Percentiles rank a stretch among this genome's conserved stretches.
These are phyloP conservation scores for Drosophila nr. fundita DNA, from an alignment of 2,888 invertebrate genomes.

Conservation along the genomic window DNA sequence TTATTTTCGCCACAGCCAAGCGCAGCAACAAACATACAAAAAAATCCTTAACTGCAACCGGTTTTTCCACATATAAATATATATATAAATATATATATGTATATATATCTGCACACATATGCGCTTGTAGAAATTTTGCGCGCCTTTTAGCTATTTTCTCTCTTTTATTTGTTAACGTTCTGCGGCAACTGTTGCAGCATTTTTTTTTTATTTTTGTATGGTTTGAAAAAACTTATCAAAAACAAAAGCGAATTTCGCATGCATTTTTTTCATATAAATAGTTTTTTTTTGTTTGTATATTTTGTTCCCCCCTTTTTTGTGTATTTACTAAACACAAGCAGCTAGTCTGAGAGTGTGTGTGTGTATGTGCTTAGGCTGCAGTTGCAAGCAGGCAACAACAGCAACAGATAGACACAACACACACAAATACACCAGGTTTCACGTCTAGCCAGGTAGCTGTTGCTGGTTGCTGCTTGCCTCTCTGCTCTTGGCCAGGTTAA, in stretches of 20 bases:
- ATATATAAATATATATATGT: not conserved
- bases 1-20: constrained; percentile 75
- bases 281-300: constrained; percentile 8
- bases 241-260: constrained; percentile 73
- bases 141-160: constrained; percentile 78
- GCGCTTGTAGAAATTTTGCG: constrained; percentile 66
- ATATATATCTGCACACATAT: constrained; percentile 3
- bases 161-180: constrained; percentile 46
- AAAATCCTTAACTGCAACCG: constrained; percentile 72
- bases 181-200: constrained; percentile 52
- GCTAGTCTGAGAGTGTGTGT: constrained; percentile 23
- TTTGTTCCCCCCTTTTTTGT: constrained; percentile 12
- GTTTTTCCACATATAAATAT: constrained; percentile 64
- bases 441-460: constrained; percentile 73
- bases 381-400: constrained; percentile 60
- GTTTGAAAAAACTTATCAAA: constrained; percentile 74
- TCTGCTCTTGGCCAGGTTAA: constrained; percentile 78
- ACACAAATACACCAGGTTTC: constrained; percentile 41
- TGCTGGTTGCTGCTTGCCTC: constrained; percentile 44
- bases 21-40: constrained; percentile 24
- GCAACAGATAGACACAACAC: constrained; percentile 70
- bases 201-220: constrained; percentile 10
- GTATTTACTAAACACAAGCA: constrained; percentile 22
- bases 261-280: constrained; percentile 16
- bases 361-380: constrained; percentile 48